Conservation (phyloP, 2,797 vertebrate species). For the Falco peregrinus region DNA sequence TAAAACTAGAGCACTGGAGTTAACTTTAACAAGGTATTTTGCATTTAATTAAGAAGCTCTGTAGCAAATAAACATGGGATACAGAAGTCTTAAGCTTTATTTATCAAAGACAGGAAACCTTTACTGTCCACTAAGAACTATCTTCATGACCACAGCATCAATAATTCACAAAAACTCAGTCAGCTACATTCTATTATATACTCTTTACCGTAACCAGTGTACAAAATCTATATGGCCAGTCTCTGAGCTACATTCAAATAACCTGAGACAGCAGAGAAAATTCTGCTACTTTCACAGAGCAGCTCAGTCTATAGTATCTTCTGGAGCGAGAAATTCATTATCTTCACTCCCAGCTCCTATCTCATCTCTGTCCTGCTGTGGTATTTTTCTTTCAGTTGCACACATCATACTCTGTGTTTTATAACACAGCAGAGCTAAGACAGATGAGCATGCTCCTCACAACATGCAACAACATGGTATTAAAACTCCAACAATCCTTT, state of each 20-base stretch:
- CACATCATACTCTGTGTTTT: background rate
- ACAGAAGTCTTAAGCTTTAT: background rate
- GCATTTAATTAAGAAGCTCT: conserved; percentile 17
- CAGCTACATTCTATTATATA: background rate
- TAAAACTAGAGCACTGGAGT: background rate
- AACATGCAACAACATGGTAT: background rate
- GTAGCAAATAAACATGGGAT: background rate
- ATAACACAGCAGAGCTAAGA: background rate
- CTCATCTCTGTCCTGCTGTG: background rate
- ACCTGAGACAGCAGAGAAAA: background rate
- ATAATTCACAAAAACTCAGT: conserved; percentile 42
- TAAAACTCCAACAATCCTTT: background rate
- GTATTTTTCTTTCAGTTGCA: background rate
- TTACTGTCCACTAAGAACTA: background rate
- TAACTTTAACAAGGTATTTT: background rate
- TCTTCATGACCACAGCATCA: background rate
- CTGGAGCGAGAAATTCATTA: background rate
- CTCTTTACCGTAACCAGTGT: background rate
- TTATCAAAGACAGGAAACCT: conserved; percentile 33
- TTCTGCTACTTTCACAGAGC: background rate
- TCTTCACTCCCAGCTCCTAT: background rate
- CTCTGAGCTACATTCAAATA: background rate
- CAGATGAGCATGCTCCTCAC: background rate
- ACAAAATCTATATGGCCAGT: background rate
- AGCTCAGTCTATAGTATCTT: background rate